Percentiles rank a stretch among this genome's conserved stretches.
These are phyloP conservation scores for Periophthalmus modestus DNA, from an alignment of 2,113 vertebrate species.

Conservation along the genomic window DNA sequence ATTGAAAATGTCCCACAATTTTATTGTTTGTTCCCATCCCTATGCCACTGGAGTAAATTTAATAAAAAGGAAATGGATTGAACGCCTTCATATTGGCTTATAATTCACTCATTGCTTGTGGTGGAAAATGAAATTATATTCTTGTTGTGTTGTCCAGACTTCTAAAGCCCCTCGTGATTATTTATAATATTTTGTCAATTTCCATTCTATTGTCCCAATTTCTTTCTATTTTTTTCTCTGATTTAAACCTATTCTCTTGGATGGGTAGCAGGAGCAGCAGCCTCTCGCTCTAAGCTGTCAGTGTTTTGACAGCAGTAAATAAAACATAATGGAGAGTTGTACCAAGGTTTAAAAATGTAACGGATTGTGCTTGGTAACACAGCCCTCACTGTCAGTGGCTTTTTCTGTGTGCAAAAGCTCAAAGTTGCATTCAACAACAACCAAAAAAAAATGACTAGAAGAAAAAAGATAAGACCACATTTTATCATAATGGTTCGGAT, in stretches of 20 bases:
- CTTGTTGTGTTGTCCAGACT: background rate
- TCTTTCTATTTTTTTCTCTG: slow-evolving; percentile 4
- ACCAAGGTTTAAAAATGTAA: background rate
- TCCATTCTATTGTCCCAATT: background rate
- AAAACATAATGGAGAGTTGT: slow-evolving; percentile 6
- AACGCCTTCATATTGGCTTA: background rate
- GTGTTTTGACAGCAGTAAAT: slow-evolving; percentile 12
- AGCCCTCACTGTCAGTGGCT: background rate
- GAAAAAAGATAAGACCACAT: too few species aligned
- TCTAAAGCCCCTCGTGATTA: background rate
- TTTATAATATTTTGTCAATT: background rate
- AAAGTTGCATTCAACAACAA: background rate
- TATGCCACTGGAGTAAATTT: slow-evolving; percentile 8
- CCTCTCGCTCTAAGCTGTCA: background rate
- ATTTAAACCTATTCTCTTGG: slow-evolving; percentile 3
- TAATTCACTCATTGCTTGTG: slow-evolving; percentile 1
- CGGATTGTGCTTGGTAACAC: background rate
- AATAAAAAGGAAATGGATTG: slow-evolving; percentile 8
- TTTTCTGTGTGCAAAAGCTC: background rate
- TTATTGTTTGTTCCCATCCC: too few species aligned
- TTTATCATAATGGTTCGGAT: too few species aligned
- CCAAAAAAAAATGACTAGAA: background rate
- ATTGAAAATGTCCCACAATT: too few species aligned
- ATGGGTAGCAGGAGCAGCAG: background rate
- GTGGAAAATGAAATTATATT: background rate